Evolutionary conservation across 1,140 invertebrate species (phyloP), one percentile per base, ranked within the genome.

Genomic region (Drosophila simulans): DNA sequence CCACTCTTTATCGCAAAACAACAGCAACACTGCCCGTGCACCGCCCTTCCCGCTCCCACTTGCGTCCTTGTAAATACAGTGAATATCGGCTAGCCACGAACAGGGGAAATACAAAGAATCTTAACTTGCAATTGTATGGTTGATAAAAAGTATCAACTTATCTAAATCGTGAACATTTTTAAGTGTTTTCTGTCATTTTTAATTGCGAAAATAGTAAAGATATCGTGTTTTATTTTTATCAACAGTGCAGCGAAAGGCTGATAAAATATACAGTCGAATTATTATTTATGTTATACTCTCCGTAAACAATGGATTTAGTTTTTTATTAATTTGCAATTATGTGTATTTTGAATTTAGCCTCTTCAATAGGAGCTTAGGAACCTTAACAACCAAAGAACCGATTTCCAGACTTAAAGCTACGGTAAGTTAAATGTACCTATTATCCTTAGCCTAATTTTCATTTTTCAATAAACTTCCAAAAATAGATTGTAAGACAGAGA

Each of bases 1-100:
- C 43, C 69, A 43, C 54, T 35, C 54, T 83, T 85, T 85, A 85
- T 85, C 81, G 71, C 59, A 78, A 62, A 58, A 62, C 40, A 34
- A 59, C 35, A 70, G 49, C 69, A 35, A 39, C 53, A 27, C 55
- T 31, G 22, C 42, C 34, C 25, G 25, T 11, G 20, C 13, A 13
- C 52, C 31, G 20, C 37, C 31, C 66, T 40, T 11, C 22, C 17
- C 35, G 4, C 22, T 37, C 12, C 3, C 15, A n/a, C 49, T 52
- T 22, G 35, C 11, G 45, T 8, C 10, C n/a, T 5, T 51, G 8
- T 51, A 43, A 35, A 35, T 51, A 58, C 70, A 57, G 60, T 52
- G 51, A 55, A 57, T 42, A 48, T 43, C 51, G 46, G 43, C 27
- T 54, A 12, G 51, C 27, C 42, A n/a, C 4, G 0, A 34, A 39